phyloP scores from a whole-genome alignment of 2,888 invertebrate species.

The Leucophenga montana region DNA sequence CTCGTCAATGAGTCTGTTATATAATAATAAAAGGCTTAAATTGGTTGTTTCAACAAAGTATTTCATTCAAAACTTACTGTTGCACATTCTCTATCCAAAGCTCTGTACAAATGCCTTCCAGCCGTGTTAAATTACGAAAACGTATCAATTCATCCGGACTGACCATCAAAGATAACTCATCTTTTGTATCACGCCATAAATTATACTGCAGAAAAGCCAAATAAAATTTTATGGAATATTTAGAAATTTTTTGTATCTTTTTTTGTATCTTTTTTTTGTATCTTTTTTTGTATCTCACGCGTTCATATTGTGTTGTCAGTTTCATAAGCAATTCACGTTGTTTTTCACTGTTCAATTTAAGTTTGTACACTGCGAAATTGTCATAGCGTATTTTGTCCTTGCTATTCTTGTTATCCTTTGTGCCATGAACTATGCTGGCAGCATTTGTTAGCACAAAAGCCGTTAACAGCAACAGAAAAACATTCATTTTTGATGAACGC shows the following conservation, averaged over 20 bases:
- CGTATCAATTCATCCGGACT: conserved; percentile 73
- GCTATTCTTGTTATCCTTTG: conserved; percentile 7
- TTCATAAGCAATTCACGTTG: conserved; percentile 70
- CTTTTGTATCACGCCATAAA: conserved; percentile 49
- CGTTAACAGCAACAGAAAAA: not conserved
- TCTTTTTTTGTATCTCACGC: conserved; percentile 34
- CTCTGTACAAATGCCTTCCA: conserved; percentile 63
- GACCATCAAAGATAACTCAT: conserved; percentile 75
- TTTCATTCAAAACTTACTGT: conserved; percentile 50
- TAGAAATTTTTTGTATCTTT: too few species aligned
- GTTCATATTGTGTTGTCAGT: conserved; percentile 21
- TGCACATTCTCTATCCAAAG: conserved; percentile 77
- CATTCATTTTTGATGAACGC: not conserved
- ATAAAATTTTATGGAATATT: not conserved
- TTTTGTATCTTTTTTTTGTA: too few species aligned
- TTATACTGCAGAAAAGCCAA: conserved; percentile 35
- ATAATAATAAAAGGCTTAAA: conserved; percentile 14
- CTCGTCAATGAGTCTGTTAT: conserved; percentile 72
- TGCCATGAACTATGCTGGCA: not conserved
- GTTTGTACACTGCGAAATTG: conserved; percentile 52
- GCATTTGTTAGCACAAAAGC: not conserved
- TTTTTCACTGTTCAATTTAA: conserved; percentile 71
- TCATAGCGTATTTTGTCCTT: conserved; percentile 52
- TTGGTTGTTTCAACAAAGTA: conserved; percentile 1
- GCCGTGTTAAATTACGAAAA: conserved; percentile 68